Conservation (phyloP, 30 jellyfish, hydroid and myxozoan genomes). For the Cassiopea andromeda region DNA sequence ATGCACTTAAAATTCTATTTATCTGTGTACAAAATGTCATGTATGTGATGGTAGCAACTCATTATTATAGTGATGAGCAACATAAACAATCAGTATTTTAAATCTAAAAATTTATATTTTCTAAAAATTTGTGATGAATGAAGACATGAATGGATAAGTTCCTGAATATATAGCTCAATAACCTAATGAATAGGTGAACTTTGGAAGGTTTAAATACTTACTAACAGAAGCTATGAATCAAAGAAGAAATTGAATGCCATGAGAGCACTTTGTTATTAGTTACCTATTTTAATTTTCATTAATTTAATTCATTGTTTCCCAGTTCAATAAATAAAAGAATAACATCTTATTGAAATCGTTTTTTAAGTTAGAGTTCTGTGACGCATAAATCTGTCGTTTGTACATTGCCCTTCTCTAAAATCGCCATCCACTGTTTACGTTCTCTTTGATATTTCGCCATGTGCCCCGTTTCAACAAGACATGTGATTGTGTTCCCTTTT, state of each 20-base stretch:
- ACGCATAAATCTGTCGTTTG: slow-evolving; percentile 84
- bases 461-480: slow-evolving; percentile 89
- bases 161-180: not conserved
- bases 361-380: slow-evolving; percentile 69
- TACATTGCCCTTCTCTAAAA: slow-evolving; percentile 52
- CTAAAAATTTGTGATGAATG: not conserved
- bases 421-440: slow-evolving; percentile 62
- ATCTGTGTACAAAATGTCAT: no score
- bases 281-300: no score
- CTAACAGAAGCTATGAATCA: no score
- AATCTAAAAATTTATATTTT: no score
- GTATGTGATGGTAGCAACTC: no score
- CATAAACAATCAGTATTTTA: no score
- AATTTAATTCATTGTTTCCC: no score
- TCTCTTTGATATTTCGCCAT: slow-evolving; percentile 81
- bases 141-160: not conserved
- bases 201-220: not conserved
- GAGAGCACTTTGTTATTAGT: no score
- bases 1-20: no score
- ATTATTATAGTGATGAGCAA: no score
- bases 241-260: no score
- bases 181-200: not conserved
- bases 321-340: no score
- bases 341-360: not conserved
- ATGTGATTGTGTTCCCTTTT: slow-evolving; percentile 56